Evolutionary conservation across 92 coral and sea anemone genomes (phyloP).

Genomic region (Parazoanthus darwini): DNA sequence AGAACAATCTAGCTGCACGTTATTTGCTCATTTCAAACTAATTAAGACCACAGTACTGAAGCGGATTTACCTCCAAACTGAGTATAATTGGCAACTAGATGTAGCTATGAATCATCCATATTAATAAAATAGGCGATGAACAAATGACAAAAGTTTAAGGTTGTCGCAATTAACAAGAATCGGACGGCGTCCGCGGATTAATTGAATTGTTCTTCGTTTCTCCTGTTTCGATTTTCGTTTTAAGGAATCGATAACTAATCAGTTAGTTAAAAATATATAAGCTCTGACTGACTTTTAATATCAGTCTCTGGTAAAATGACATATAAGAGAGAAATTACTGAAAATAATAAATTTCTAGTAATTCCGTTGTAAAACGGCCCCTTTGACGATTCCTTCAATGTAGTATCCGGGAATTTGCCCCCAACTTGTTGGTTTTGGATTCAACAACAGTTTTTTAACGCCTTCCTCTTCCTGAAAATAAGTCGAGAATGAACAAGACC

Average conservation of each 20-base stretch:
- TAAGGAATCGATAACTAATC: not conserved
- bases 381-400: not conserved
- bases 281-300: no score
- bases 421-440: not conserved
- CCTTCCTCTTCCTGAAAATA: not conserved
- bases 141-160: not conserved
- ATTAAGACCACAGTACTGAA: no score
- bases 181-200: not conserved
- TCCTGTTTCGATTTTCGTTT: not conserved
- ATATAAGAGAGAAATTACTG: no score
- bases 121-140: not conserved
- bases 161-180: not conserved
- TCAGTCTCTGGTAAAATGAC: not conserved
- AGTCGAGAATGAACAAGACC: not conserved
- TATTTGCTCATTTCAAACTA: not conserved
- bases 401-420: not conserved
- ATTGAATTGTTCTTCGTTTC: not conserved
- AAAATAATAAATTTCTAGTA: no score
- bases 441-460: not conserved
- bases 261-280: no score
- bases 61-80: not conserved
- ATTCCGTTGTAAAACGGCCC: not conserved
- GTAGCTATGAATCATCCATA: no score
- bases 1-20: not conserved
- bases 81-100: no score